phyloP scores from a whole-genome alignment of 2,113 vertebrate species.

The Pseudorhombus dupliciocellatus region DNA sequence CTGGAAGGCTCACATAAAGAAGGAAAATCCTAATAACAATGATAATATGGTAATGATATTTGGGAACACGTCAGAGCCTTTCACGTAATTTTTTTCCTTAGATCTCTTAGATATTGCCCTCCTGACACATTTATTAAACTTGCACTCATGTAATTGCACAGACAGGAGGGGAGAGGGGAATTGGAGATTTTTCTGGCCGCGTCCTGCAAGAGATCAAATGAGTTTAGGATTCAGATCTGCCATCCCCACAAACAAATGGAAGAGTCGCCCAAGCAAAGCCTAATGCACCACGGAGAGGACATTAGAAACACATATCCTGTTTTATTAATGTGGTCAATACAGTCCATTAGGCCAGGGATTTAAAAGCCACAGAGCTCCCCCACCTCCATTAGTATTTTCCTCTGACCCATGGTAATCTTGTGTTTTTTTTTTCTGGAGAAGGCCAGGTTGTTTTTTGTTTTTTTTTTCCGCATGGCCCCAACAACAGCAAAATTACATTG shows the following conservation, averaged over 20 bases:
- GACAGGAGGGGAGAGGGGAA: background rate
- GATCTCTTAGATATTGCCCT: background rate
- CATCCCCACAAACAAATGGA: constrained; percentile 69
- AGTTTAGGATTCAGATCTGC: constrained; percentile 46
- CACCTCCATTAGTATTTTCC: constrained; percentile 74
- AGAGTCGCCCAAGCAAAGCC: constrained; percentile 56
- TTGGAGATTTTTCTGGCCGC: constrained; percentile 6
- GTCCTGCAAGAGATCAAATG: constrained; percentile 54
- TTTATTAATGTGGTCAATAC: constrained; percentile 82
- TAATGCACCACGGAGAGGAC: constrained; percentile 78
- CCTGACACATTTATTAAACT: constrained; percentile 9
- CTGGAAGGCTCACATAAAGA: too few species aligned
- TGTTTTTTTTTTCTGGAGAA: constrained; percentile 30
- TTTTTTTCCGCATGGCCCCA: constrained; percentile 18
- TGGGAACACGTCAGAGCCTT: too few species aligned
- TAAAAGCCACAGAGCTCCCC: constrained; percentile 72
- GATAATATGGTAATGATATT: too few species aligned
- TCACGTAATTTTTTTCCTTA: background rate
- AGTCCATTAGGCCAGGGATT: constrained; percentile 79
- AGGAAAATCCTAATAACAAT: too few species aligned
- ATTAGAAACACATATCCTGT: constrained; percentile 81
- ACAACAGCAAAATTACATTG: constrained; percentile 9
- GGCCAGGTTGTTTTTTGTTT: constrained; percentile 40
- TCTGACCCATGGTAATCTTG: constrained; percentile 57
- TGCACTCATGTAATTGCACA: constrained; percentile 1